Percentiles rank a stretch among this genome's conserved stretches.
These are phyloP conservation scores for Calyptomena viridis DNA, from an alignment of 2,113 vertebrate species.

Conservation along the genomic window DNA sequence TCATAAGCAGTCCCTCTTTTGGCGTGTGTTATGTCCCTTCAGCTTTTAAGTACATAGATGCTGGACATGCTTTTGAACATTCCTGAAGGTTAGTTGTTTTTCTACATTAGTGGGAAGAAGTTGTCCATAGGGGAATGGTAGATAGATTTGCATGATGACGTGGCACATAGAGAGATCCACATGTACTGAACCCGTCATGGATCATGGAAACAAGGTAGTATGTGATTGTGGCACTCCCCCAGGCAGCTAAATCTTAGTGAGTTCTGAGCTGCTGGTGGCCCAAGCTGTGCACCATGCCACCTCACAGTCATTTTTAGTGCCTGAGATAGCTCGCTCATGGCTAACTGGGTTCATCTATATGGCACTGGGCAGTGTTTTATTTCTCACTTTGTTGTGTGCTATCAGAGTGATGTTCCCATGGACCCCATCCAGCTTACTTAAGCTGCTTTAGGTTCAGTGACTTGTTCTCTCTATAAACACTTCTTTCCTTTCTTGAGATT, in stretches of 20 bases:
- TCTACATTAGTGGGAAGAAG: not conserved
- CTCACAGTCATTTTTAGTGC: not conserved
- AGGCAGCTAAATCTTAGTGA: not conserved
- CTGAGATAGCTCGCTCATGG: not conserved
- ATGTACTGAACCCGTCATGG: not conserved
- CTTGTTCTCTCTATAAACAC: not conserved
- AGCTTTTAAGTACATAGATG: not conserved
- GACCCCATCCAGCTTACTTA: not conserved
- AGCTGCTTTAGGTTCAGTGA: not conserved
- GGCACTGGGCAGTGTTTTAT: not conserved
- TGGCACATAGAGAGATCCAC: not conserved
- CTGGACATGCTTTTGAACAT: not conserved
- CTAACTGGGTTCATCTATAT: not conserved
- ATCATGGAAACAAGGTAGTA: rapidly evolving
- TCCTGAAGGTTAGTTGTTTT: not conserved
- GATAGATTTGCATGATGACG: no score
- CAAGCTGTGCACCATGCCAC: not conserved
- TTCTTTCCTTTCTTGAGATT: not conserved
- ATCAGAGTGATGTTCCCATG: not conserved
- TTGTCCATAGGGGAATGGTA: not conserved
- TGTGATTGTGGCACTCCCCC: no score
- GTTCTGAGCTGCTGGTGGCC: not conserved
- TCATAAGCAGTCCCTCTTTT: not conserved
- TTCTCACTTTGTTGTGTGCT: not conserved
- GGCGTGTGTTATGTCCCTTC: not conserved